A percentile compares a stretch with the other conserved stretches of the same genome.
These are phyloP conservation scores for Nysson spinosus DNA, from an alignment of 2,888 invertebrate genomes.

Conservation along the genomic window DNA sequence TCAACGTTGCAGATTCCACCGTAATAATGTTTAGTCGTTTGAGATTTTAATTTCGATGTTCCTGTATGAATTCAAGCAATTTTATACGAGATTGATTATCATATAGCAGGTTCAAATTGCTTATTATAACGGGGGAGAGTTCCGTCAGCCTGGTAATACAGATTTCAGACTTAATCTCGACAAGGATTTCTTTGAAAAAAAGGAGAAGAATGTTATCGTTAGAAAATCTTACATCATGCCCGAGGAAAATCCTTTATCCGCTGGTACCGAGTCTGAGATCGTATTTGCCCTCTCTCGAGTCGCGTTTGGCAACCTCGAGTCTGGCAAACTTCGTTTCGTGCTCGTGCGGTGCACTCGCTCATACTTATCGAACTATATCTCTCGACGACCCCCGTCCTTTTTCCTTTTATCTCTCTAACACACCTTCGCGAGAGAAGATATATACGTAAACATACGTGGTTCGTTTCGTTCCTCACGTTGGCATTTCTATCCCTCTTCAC, in stretches of 20 bases:
- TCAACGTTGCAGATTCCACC: too few relatives aligned
- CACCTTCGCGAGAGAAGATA: background rate
- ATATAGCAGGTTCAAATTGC: too few relatives aligned
- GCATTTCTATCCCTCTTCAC: slow-evolving; percentile 9
- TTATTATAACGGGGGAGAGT: too few relatives aligned
- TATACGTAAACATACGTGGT: background rate
- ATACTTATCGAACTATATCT: slow-evolving; percentile 57
- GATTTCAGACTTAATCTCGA: slow-evolving; percentile 11
- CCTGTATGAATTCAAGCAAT: too few relatives aligned
- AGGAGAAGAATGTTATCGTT: slow-evolving; percentile 28
- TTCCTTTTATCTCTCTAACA: slow-evolving; percentile 21
- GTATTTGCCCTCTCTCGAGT: slow-evolving; percentile 58
- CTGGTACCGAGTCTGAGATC: slow-evolving; percentile 46
- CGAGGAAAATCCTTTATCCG: slow-evolving; percentile 54
- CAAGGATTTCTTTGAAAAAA: slow-evolving; percentile 8
- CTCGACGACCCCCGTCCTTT: slow-evolving; percentile 11
- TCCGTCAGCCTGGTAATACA: slow-evolving; percentile 2
- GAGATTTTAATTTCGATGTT: too few relatives aligned
- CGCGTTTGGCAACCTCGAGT: slow-evolving; percentile 57
- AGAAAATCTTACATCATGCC: slow-evolving; percentile 43
- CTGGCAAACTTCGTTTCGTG: slow-evolving; percentile 58
- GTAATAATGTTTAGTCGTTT: too few relatives aligned
- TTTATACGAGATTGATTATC: too few relatives aligned
- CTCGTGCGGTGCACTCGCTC: slow-evolving; percentile 41
- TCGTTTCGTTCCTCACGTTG: background rate